Conservation (phyloP, 2,113 vertebrate genomes). For the Chloroceryle aenea region DNA sequence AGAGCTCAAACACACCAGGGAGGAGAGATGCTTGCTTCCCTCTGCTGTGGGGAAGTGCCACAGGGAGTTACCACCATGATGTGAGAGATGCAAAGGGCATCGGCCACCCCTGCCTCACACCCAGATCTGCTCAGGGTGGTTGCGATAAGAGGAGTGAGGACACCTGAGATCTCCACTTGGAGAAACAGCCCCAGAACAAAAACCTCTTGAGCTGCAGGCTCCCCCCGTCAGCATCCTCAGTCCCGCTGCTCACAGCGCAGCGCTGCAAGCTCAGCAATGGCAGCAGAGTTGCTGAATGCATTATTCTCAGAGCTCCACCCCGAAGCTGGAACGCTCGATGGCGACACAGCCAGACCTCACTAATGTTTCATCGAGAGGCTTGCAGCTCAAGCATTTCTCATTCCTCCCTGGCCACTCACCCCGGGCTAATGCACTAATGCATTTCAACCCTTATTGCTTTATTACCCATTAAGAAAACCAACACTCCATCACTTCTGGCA, state of each 20-base stretch:
- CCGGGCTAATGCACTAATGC: rapidly evolving
- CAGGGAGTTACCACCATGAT: rapidly evolving
- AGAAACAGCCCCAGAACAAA: neutral
- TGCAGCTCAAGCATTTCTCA: neutral
- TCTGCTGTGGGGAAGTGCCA: neutral
- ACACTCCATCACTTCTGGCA: neutral
- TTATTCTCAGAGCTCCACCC: neutral
- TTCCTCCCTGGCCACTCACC: neutral
- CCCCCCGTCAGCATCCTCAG: rapidly evolving
- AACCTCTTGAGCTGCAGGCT: neutral
- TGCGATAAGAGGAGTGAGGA: neutral
- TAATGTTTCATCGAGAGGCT: neutral
- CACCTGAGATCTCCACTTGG: neutral
- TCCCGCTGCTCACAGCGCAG: neutral
- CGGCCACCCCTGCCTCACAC: neutral
- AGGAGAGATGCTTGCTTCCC: neutral
- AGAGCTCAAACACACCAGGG: rapidly evolving
- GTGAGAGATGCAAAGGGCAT: rapidly evolving
- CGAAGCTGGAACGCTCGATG: neutral
- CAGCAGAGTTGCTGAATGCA: rapidly evolving
- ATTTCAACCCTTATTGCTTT: rapidly evolving
- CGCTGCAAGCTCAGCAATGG: neutral
- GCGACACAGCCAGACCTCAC: neutral
- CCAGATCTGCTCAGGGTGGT: neutral
- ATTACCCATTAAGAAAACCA: neutral